These are phyloP conservation scores for Ips typographus DNA, from an alignment of 1,140 invertebrate genomes.

Conservation along the genomic window DNA sequence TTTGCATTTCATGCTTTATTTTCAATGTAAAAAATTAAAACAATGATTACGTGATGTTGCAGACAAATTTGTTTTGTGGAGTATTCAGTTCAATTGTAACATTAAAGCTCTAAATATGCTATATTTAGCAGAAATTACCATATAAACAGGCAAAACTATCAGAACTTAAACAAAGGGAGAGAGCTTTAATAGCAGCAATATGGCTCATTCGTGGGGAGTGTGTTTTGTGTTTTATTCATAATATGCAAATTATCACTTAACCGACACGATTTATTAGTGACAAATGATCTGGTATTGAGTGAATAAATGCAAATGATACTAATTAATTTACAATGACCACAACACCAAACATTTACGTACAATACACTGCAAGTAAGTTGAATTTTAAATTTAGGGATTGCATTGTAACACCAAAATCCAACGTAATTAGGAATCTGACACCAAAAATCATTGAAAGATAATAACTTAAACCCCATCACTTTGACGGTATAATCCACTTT, in stretches of 20 bases:
- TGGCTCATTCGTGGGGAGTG: slow-evolving; percentile 19
- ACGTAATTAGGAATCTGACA: background rate
- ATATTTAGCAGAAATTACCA: slow-evolving; percentile 28
- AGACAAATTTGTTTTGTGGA: slow-evolving; percentile 6
- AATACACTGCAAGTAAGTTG: background rate
- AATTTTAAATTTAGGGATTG: too few relatives aligned
- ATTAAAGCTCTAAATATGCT: slow-evolving; percentile 25
- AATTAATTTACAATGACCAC: slow-evolving; percentile 16
- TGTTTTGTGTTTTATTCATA: slow-evolving; percentile 34
- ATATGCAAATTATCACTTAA: slow-evolving; percentile 34
- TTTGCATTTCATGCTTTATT: too few relatives aligned
- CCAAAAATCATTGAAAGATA: slow-evolving; percentile 14
- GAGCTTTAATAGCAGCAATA: slow-evolving; percentile 30
- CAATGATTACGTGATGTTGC: background rate
- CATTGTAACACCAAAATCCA: background rate
- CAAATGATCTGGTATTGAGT: slow-evolving; percentile 28
- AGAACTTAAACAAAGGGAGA: slow-evolving; percentile 30
- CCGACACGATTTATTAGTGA: slow-evolving; percentile 23
- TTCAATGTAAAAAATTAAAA: too few relatives aligned
- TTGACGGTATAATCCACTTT: slow-evolving; percentile 46
- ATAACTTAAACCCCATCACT: slow-evolving; percentile 36
- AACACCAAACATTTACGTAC: slow-evolving; percentile 5
- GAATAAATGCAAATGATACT: slow-evolving; percentile 33
- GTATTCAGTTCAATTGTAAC: slow-evolving; percentile 11
- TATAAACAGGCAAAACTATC: slow-evolving; percentile 30